Percentiles rank a stretch among this genome's conserved stretches.
These are phyloP conservation scores for Bombus terrestris DNA, from an alignment of 1,140 invertebrate species.

Conservation along the genomic window DNA sequence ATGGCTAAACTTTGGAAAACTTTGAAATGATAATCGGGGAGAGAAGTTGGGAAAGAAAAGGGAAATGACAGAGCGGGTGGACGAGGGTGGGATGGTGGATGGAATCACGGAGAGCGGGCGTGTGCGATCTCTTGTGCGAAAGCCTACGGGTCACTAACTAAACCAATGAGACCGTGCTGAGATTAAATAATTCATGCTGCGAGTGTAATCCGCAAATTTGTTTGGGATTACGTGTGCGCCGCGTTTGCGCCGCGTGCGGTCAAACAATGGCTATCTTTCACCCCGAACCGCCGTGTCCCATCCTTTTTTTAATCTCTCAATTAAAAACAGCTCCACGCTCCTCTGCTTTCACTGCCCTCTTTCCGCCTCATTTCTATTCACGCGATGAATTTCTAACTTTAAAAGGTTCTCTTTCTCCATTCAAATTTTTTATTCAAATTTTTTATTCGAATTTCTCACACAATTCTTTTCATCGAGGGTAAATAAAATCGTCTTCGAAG, in stretches of 20 bases:
- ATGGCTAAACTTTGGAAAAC: not conserved
- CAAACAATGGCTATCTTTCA: constrained; percentile 78
- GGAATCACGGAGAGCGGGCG: constrained; percentile 67
- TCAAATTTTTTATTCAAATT: not conserved
- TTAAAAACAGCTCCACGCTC: constrained; percentile 44
- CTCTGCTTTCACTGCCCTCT: not conserved
- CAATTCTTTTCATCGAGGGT: not conserved
- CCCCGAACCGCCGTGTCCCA: constrained; percentile 49
- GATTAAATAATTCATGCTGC: constrained; percentile 81
- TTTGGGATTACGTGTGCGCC: constrained; percentile 77
- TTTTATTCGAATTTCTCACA: too few species aligned
- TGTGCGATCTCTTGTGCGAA: constrained; percentile 69
- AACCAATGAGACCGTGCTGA: constrained; percentile 78
- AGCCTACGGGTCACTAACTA: constrained; percentile 77
- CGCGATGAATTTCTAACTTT: not conserved
- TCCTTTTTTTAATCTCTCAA: constrained; percentile 69
- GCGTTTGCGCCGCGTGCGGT: constrained; percentile 76
- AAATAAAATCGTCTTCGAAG: not conserved
- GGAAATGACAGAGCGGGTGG: not conserved
- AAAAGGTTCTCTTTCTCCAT: not conserved
- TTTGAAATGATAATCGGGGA: too few species aligned
- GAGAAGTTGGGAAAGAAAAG: not conserved
- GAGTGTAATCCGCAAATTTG: constrained; percentile 81
- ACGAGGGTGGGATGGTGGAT: constrained; percentile 1
- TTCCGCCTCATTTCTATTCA: not conserved